Conservation (phyloP, 1,140 invertebrate genomes). For the Acromyrmex echinatior region DNA sequence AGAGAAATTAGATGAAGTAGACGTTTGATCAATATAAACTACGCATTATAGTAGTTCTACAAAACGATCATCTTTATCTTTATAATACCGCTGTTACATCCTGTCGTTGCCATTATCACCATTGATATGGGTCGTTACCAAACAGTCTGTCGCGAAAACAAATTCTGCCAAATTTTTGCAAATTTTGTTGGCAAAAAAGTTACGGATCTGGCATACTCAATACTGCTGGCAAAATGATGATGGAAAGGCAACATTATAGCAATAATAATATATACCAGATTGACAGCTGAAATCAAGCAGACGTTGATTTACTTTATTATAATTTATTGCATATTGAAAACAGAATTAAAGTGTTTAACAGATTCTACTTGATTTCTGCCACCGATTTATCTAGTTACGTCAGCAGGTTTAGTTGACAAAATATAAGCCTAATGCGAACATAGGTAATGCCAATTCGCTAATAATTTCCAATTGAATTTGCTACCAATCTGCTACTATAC, state of each 20-base stretch:
- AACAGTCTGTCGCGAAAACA: not conserved
- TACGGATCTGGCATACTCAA: not conserved
- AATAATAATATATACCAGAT: not conserved
- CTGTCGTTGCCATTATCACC: conserved; percentile 33
- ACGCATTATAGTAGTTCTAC: conserved; percentile 26
- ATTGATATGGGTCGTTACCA: conserved; percentile 30
- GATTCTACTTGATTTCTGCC: not conserved
- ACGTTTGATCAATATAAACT: conserved; percentile 61
- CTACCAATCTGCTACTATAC: not conserved
- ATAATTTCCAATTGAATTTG: not conserved
- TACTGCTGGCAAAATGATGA: not conserved
- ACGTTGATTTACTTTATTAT: not conserved
- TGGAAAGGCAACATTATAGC: not conserved
- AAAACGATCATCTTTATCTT: conserved; percentile 46
- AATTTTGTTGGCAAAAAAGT: not conserved
- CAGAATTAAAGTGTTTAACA: not conserved
- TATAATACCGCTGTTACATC: conserved; percentile 31
- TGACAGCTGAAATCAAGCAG: not conserved
- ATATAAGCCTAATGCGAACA: not conserved
- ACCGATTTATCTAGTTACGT: not conserved
- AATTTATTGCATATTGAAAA: not conserved
- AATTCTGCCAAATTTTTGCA: not conserved
- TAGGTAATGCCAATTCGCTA: not conserved
- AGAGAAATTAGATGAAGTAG: conserved; percentile 61
- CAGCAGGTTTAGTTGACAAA: not conserved